Base-by-base conservation (phyloP, 2,797 vertebrate species). In the Pogonophryne albipinna region DNA sequence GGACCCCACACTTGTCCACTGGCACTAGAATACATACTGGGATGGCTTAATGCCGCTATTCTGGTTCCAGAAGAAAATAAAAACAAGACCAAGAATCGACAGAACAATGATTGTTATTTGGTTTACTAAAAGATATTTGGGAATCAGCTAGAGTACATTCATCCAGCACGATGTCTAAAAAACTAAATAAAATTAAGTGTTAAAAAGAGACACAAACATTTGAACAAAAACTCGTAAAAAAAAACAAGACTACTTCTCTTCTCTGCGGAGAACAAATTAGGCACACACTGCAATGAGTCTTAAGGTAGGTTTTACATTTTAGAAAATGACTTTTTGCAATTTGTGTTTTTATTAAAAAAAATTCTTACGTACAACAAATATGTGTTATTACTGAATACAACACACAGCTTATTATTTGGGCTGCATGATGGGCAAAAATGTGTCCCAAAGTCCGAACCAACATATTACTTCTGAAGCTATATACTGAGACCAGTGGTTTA, bases 111-210 rank as follows among this genome's bases (percentile, higher is more conserved):
- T 8, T 42, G 44, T 41, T 2, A 9, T 67, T 78, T 74, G 2
- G 20, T 71, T 61, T 62, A 75, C 15, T 79, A 19, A 86, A 80
- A 81, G 2, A 15, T 6, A 57, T 63, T 82, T 82, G 78, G 74
- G 72, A 73, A 74, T 72, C 71, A 67, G 23, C 19, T 66, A 9
- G 56, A 55, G 55, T 76, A 82, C 75, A 73, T 86, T 81, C 71
- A 49, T 78, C n/a, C 6, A 59, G 68, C 23, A 75, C 14, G 38
- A 50, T 60, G 31, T 59, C 13, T 60, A 13, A 53, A 44, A 46
- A 58, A 71, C 71, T 13, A 42, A 61, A 64, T 10, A 2, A 17
- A 38, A 16, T 55, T 4, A 82, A 56, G 41, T 50, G 64, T 70
- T 65, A 53, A 38, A 38, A 69, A 23, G 45, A 80, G 57, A 53